Base-by-base conservation (phyloP, 2,113 vertebrate species). In the Morone saxatilis region DNA sequence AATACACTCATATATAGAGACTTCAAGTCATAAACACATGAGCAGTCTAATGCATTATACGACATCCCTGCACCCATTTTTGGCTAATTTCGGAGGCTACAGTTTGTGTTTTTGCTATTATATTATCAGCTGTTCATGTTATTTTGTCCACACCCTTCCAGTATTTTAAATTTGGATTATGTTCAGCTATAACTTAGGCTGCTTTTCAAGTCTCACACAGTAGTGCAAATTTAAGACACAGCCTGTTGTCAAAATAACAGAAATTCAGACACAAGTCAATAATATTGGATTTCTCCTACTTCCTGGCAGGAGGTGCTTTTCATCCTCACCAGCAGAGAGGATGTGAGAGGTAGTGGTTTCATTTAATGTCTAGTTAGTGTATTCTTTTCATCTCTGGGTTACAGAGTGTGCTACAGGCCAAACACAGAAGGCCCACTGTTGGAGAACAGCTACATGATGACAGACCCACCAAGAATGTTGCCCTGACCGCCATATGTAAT, bases 401-500 rank as follows among this genome's bases (percentile, higher is more conserved):
- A 75, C 76, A 89, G 87, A 78, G 80, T 80, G 71, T 59, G 77
- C 87, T 78, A 8, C 68, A 71, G 88, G 85, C 86, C 85, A 80
- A 86, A 84, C 68, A 90, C 91, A 91, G 89, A 92, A 88, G 79
- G 82, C 90, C 90, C 80, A 89, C 86, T 87, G 89, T 92, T 85
- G 88, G 85, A 91, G 87, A 83, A 84, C 88, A 84, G 86, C 92
- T 81, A 71, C 81, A 83, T 73, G 91, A 92, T 91, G 93, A 94
- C 91, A 94, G 91, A 94, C 90, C 90, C 84, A 91, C 92, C 92
- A 94, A 94, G 91, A 94, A 95, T 91, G 92, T 75, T 89, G 89
- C 86, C 91, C 92, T 90, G 83, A 92, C 94, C 87, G 75, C 93
- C 90, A 78, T 84, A 87, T 92, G 93, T 94, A 94, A 95, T 83